Evolutionary conservation across 2,888 invertebrate genomes (phyloP), one percentile per base, ranked within the genome.

Genomic region (Yponomeuta malinellus): DNA sequence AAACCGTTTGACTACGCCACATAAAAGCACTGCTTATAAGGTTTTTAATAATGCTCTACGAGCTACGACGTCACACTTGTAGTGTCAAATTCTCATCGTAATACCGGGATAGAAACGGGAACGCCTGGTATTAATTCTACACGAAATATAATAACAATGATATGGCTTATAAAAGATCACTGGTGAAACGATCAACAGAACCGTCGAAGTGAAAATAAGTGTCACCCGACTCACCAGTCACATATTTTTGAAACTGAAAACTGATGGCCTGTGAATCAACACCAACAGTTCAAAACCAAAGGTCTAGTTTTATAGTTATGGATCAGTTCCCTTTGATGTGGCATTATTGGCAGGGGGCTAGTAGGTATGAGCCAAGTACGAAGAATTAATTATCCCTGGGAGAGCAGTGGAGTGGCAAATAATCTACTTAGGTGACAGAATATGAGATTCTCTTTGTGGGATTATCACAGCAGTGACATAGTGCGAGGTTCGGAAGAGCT

Each of bases 31-130:
- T 15, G 23, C 37, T 65, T 59, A 71, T 6, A 33, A 70, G 71
- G 63, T 71, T 69, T 71, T 64, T 68, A 67, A 37, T 65, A n/a
- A 29, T 65, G 31, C n/a, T n/a, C 8, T n/a, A 43, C n/a, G 10
- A 43, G 8, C 43, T 43, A 8, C 43, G 43, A 4, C 37, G 76
- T 79, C 84, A 86, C 89, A 85, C 86, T 88, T 84, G 76, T 77
- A 83, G 88, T 86, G 86, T 89, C 87, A 84, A 86, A 85, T 83
- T 78, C 79, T 82, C 80, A 80, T 81, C 84, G 83, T 78, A 77
- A 77, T 76, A 76, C 78, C 76, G 73, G 73, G 75, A 78, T 78
- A 78, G 79, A 80, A 78, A 83, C 84, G 87, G 82, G 84, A 43
- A 8, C 81, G 83, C 78, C 82, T 81, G 80, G 83, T 88, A 89